phyloP scores from a whole-genome alignment of 2,113 vertebrate genomes.

The Petroica traversi region DNA sequence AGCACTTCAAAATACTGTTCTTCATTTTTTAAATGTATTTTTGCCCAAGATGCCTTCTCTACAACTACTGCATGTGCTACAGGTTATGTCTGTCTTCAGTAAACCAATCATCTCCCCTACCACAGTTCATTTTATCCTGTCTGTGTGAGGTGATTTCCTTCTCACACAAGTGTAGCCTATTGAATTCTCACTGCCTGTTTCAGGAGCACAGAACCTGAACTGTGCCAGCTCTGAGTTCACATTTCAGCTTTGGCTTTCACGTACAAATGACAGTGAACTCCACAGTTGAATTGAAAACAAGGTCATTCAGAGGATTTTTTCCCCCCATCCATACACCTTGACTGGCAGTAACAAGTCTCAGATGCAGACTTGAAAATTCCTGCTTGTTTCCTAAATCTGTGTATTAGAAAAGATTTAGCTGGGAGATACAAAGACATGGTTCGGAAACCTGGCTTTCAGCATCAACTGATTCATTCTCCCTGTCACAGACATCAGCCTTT shows the following conservation, averaged over 20 bases:
- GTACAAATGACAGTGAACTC: neutral
- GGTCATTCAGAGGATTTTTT: neutral
- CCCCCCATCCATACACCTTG: neutral
- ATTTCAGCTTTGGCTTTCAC: neutral
- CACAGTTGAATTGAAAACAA: neutral
- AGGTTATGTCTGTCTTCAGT: neutral
- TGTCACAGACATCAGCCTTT: neutral
- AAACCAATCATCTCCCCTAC: neutral
- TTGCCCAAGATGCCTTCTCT: neutral
- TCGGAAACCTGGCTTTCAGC: neutral
- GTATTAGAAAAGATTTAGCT: neutral
- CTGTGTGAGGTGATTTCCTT: neutral
- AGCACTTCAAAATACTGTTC: neutral
- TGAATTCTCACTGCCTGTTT: neutral
- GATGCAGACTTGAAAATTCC: neutral
- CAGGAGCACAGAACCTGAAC: neutral
- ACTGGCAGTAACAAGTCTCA: neutral
- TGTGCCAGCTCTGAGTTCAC: neutral
- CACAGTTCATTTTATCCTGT: neutral
- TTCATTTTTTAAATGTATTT: neutral
- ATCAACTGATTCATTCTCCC: neutral
- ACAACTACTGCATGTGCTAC: neutral
- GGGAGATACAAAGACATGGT: neutral
- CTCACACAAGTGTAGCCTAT: neutral
- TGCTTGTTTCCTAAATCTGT: neutral